Evolutionary conservation across 2,797 vertebrate species (phyloP).

Genomic region (Diplodus sargus): DNA sequence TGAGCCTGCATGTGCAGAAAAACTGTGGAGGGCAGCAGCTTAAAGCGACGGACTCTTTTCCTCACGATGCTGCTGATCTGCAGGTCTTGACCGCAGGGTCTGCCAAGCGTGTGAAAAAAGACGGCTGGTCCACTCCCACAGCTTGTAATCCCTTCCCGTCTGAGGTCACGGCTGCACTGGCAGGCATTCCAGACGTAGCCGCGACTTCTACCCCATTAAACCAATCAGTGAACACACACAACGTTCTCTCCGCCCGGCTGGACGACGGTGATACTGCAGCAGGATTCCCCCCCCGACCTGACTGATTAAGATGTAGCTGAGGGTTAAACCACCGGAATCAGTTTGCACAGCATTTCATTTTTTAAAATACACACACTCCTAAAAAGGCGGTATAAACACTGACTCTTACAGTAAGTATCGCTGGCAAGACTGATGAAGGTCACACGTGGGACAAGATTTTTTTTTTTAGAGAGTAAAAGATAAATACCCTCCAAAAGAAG

Average conservation of each 20-base stretch:
- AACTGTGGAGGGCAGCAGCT: constrained; percentile 13
- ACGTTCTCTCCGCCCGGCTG: constrained; percentile 39
- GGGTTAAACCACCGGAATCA: constrained; percentile 40
- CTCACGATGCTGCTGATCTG: constrained; percentile 48
- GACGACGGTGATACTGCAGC: constrained; percentile 32
- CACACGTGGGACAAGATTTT: constrained; percentile 10
- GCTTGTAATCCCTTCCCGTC: constrained; percentile 66
- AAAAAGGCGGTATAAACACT: constrained; percentile 14
- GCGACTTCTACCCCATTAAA: constrained; percentile 65
- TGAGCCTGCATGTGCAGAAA: constrained; percentile 33
- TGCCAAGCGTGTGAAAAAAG: constrained; percentile 38
- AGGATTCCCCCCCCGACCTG: constrained; percentile 9
- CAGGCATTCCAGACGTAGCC: constrained; percentile 71
- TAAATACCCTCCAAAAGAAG: constrained; percentile 1
- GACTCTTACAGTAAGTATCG: constrained; percentile 20
- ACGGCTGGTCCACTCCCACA: constrained; percentile 61
- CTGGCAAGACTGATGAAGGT: constrained; percentile 29
- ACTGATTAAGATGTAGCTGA: constrained; percentile 32
- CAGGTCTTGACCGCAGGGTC: constrained; percentile 48
- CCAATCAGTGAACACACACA: constrained; percentile 69
- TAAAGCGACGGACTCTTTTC: constrained; percentile 19
- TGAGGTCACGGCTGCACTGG: constrained; percentile 64
- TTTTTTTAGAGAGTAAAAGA: not conserved
- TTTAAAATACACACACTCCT: constrained; percentile 5
- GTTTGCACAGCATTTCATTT: constrained; percentile 42